A percentile compares a stretch with the other conserved stretches of the same genome.
These are phyloP conservation scores for Pseudopipra pipra DNA, from an alignment of 2,113 vertebrate species.

Conservation along the genomic window DNA sequence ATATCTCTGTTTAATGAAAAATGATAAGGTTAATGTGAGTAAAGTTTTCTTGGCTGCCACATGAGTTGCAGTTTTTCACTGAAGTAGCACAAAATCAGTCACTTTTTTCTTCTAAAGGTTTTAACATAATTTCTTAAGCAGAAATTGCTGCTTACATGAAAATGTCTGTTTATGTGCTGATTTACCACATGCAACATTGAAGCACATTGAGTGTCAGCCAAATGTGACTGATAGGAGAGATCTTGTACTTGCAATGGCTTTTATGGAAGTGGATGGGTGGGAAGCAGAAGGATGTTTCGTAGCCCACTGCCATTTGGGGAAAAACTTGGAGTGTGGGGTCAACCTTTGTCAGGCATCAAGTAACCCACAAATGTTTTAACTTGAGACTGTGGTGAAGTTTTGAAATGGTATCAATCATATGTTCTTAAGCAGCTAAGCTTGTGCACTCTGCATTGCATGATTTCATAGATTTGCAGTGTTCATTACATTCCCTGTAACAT, in stretches of 20 bases:
- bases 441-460: background rate
- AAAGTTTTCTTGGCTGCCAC: background rate
- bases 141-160: background rate
- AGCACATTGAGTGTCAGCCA: background rate
- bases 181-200: background rate
- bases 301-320: background rate
- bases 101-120: background rate
- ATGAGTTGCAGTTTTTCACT: background rate
- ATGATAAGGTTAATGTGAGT: background rate
- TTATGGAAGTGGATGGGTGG: background rate
- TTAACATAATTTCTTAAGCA: background rate
- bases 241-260: background rate
- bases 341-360: background rate
- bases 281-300: background rate
- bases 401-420: background rate
- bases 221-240: background rate
- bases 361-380: background rate
- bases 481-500: background rate
- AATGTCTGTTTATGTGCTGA: background rate
- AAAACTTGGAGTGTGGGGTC: background rate
- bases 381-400: background rate
- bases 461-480: background rate
- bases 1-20: background rate
- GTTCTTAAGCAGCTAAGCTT: background rate
- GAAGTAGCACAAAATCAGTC: background rate